phyloP scores from a whole-genome alignment of 2,113 vertebrate species.

The Saimiri boliviensis region DNA sequence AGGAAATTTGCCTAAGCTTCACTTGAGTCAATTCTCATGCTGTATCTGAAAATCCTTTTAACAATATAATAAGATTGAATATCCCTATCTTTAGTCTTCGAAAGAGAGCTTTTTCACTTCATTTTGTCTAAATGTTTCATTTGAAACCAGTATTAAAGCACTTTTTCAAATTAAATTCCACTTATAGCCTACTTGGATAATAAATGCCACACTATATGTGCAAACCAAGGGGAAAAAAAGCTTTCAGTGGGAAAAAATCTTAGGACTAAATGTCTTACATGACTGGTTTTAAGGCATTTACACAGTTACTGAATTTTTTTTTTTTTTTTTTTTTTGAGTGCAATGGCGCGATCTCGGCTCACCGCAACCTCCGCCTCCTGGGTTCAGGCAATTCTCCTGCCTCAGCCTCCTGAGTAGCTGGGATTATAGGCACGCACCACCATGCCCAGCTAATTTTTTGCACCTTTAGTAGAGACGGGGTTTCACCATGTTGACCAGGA shows the following conservation, averaged over 20 bases:
- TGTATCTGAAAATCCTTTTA: neutral
- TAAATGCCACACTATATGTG: neutral
- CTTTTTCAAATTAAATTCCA: conserved; percentile 44
- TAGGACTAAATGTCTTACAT: neutral
- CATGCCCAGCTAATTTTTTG: too few species aligned
- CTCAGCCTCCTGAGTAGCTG: too few species aligned
- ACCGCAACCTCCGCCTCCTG: too few species aligned
- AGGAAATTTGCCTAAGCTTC: neutral
- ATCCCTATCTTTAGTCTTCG: neutral
- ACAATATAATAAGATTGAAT: neutral
- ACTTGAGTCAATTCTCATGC: neutral
- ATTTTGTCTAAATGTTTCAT: neutral
- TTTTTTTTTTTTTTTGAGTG: too few species aligned
- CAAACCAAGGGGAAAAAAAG: neutral
- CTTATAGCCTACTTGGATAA: neutral
- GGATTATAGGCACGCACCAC: too few species aligned
- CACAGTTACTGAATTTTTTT: too few species aligned
- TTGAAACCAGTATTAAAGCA: neutral
- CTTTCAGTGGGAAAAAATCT: neutral
- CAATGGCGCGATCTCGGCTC: too few species aligned
- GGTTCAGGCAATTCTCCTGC: too few species aligned
- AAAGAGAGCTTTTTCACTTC: neutral
- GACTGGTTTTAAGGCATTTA: neutral
- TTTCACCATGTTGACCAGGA: too few species aligned
- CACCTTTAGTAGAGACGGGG: too few species aligned